Percentiles rank a stretch among this genome's conserved stretches.
These are phyloP conservation scores for Xiphophorus couchianus DNA, from an alignment of 2,113 vertebrate species.

Conservation along the genomic window DNA sequence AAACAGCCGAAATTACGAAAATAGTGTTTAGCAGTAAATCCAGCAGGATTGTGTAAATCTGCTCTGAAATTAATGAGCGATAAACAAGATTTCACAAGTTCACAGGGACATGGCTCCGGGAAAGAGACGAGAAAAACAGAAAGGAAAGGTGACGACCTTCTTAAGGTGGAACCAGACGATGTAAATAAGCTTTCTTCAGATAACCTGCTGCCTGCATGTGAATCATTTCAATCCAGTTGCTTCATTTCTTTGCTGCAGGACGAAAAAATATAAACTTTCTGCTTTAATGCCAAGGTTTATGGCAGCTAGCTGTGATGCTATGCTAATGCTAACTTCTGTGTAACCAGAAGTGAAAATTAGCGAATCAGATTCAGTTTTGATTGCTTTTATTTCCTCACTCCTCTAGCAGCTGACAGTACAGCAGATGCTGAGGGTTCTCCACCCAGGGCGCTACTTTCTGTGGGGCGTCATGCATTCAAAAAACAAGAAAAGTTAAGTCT, in stretches of 20 bases:
- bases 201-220: not conserved
- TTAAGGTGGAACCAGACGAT: no score
- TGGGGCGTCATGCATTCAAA: no score
- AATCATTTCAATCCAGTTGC: not conserved
- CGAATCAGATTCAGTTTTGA: no score
- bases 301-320: no score
- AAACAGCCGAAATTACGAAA: constrained; percentile 10
- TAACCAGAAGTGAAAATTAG: no score
- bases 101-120: constrained; percentile 43
- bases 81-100: constrained; percentile 30
- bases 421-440: no score
- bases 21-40: constrained; percentile 14
- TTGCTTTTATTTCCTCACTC: no score
- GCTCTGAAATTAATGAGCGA: not conserved
- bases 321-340: no score
- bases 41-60: constrained; percentile 10
- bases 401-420: no score
- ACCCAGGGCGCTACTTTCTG: no score
- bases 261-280: not conserved
- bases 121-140: not conserved
- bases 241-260: not conserved
- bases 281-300: no score
- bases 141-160: not conserved
- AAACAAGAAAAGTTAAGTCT: no score
- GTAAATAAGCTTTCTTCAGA: not conserved